Evolutionary conservation across 2,797 vertebrate genomes (phyloP), one percentile per base, ranked within the genome.

Genomic region (Poecile montanus): DNA sequence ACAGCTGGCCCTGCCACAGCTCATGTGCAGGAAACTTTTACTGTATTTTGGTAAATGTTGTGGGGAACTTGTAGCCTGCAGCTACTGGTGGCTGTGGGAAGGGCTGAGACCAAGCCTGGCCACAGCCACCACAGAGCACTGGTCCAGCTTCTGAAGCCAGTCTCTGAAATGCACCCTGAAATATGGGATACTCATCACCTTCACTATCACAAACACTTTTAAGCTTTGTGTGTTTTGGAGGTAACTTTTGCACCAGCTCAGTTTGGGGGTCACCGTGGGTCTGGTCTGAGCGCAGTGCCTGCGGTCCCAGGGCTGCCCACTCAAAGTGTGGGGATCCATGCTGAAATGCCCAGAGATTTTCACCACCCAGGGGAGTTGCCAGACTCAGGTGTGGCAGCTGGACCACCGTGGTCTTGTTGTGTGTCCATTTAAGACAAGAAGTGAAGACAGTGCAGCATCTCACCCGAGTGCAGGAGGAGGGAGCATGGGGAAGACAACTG

Each of bases 401-500:
- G 1, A 54, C 3, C 3, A 71, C 42, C 2, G 0, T 11, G 11
- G 27, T 77, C 79, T 30, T 44, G 1, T 22, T n/a, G 1, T 53
- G 48, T 77, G 77, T 71, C 80, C 7, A 0, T 54, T 85, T 50
- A 25, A 66, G 57, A 76, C 34, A 23, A 74, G 72, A 76, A 61
- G 57, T 25, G 57, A 76, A 40, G 62, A 61, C 50, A 81, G 57
- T 67, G 38, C 74, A 56, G 60, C 71, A 54, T 88, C 67, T 74
- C 23, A 18, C 44, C 53, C 14, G 4, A 58, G n/a, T 4, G 22
- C 21, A 0, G 89, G 53, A 88, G 85, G 77, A 89, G 81, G 81
- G 75, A 87, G 73, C 1, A 0, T 0, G 0, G 89, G 70, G 87
- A 89, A 86, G 89, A 85, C 1, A 2, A 63, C 76, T 75, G 89